These are phyloP conservation scores for Lamproptera curius DNA, from an alignment of 2,888 invertebrate species.

Conservation along the genomic window DNA sequence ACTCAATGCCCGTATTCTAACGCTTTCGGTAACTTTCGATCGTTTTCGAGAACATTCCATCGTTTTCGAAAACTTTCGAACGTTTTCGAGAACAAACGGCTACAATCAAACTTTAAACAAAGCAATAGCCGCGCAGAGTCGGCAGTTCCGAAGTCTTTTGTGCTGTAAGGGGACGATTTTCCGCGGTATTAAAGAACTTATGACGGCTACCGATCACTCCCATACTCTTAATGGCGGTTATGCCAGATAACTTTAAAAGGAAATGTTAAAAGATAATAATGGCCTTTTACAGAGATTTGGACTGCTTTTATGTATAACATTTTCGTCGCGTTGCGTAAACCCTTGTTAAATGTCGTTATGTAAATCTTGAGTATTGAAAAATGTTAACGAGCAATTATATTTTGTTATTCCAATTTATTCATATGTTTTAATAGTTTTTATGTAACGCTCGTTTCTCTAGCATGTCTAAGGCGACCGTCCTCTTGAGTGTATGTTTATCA, in stretches of 20 bases:
- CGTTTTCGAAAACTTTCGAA: constrained; percentile 23
- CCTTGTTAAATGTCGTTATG: constrained; percentile 13
- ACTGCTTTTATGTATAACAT: neutral
- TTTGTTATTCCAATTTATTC: constrained; percentile 14
- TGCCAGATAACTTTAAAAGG: constrained; percentile 33
- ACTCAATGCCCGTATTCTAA: too few relatives aligned
- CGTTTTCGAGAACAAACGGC: constrained; percentile 24
- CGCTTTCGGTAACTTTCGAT: too few relatives aligned
- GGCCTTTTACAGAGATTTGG: too few relatives aligned
- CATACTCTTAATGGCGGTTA: constrained; percentile 23
- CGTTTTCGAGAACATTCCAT: too few relatives aligned
- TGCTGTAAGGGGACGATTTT: constrained; percentile 44
- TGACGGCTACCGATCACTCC: constrained; percentile 43
- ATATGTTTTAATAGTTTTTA: constrained; percentile 16
- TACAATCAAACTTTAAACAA: constrained; percentile 49
- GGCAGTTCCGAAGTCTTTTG: constrained; percentile 34
- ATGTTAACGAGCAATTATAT: constrained; percentile 18
- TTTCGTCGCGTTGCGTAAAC: constrained; percentile 3
- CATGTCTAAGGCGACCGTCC: neutral
- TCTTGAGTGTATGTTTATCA: constrained; percentile 1
- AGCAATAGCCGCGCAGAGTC: constrained; percentile 39
- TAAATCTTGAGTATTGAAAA: constrained; percentile 18
- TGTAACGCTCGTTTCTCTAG: constrained; percentile 3
- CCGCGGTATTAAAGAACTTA: constrained; percentile 56
- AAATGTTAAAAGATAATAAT: neutral